Evolutionary conservation across 2,113 vertebrate genomes (phyloP).

Genomic region (Stomatorhinus ivindoensis): DNA sequence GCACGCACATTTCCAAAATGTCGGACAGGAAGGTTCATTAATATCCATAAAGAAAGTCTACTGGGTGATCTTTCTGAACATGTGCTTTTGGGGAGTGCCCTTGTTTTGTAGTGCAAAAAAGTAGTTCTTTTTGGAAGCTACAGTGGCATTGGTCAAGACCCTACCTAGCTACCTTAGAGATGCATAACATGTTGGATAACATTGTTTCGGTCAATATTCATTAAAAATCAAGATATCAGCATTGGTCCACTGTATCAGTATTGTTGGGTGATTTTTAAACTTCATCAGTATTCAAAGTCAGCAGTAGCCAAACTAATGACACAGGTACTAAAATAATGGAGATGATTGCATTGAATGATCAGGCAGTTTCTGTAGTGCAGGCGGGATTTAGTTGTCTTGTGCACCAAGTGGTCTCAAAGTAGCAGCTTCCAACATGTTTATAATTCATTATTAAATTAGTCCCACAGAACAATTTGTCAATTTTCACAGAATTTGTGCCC

Average conservation of each 20-base stretch:
- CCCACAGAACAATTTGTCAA: background rate
- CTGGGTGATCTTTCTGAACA: background rate
- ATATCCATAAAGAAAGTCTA: background rate
- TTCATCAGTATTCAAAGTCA: background rate
- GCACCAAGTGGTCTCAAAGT: background rate
- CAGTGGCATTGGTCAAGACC: background rate
- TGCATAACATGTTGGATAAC: background rate
- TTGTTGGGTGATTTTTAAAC: background rate
- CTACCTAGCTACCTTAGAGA: no score
- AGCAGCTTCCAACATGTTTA: background rate
- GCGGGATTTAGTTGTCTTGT: background rate
- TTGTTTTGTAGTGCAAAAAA: no score
- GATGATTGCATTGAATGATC: background rate
- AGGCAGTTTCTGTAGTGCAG: background rate
- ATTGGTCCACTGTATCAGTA: background rate
- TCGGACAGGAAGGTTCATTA: background rate
- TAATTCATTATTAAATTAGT: background rate
- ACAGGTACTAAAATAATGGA: background rate
- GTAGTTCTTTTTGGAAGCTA: no score
- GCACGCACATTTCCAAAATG: background rate
- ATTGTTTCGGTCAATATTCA: background rate
- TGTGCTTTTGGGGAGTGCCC: background rate
- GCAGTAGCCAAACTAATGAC: background rate
- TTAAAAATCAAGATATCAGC: background rate
- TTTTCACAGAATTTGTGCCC: background rate